A percentile compares a stretch with the other conserved stretches of the same genome.
Evolutionary conservation across 2,113 vertebrate genomes (phyloP).

Genomic region (Sula dactylatra): DNA sequence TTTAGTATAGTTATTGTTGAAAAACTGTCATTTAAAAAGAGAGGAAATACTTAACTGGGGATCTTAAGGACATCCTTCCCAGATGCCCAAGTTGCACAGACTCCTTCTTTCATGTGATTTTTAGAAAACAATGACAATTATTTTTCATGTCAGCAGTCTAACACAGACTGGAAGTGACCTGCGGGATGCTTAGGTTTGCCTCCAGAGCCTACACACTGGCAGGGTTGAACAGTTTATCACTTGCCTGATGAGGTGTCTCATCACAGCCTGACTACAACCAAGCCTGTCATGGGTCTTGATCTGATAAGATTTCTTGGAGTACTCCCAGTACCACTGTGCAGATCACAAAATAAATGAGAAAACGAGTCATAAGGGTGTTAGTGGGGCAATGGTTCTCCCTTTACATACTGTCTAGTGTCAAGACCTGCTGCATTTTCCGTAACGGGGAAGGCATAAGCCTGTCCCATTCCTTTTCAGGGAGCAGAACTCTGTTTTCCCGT

Average conservation of each 20-base stretch:
- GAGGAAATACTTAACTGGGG: not conserved
- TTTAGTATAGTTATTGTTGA: not conserved
- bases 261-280: not conserved
- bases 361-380: not conserved
- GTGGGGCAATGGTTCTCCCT: not conserved
- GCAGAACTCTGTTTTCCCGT: not conserved
- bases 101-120: not conserved
- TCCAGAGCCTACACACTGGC: not conserved
- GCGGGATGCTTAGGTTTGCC: not conserved
- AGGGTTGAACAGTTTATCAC: not conserved
- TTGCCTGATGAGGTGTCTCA: not conserved
- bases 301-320: not conserved
- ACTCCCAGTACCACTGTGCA: not conserved
- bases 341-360: not conserved
- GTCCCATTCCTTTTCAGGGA: not conserved
- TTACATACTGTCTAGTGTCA: not conserved
- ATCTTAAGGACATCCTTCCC: not conserved
- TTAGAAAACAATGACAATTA: not conserved
- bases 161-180: not conserved
- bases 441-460: accelerated
- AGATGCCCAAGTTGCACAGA: not conserved
- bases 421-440: not conserved
- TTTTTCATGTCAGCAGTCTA: not conserved
- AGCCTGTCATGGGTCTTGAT: not conserved
- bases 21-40: not conserved